Evolutionary conservation across 2,797 vertebrate species (phyloP), one percentile per base, ranked within the genome.

Genomic region (Poeciliopsis turneri): DNA sequence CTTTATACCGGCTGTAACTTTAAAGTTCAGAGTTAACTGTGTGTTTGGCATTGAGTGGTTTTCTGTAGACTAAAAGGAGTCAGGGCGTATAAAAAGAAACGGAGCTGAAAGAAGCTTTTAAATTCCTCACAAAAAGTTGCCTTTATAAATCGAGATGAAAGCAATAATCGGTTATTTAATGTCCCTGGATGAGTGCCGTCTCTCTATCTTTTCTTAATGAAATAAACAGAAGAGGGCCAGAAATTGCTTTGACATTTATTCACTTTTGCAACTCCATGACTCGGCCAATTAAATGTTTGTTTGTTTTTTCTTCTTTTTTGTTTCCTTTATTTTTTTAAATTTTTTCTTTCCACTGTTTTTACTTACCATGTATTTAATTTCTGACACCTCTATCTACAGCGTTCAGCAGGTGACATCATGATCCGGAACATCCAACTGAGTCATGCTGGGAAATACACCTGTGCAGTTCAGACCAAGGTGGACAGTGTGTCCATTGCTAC

Each of bases 341-440:
- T 36, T 8, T 43, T 36, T 16, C 3, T 36, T 30, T 2, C 41
- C 53, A 15, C 47, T 41, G 30, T 10, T 57, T 82, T 0, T 47
- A 55, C 1, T 20, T 68, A 64, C 72, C 51, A 3, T 83, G 43
- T 66, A 36, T 78, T 82, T 84, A 66, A 4, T 30, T 15, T 41
- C 20, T 25, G 23, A 47, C 84, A 84, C 85, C 88, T 93, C 81
- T 92, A 91, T 93, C 91, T 90, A 93, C 96, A 99, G 97, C 97
- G 96, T 81, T 99, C 97, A 23, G 97, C 97, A 76, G 98, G 98
- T 28, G 98, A 99, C 92, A 96, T 99, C 93, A 99, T 99, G 98
- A 98, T 99, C 92, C 96, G 97, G 53, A 99, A 98, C 93, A 98
- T 99, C 93, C 97, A 99, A 84, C 96, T 99, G 90, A 96, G 96